phyloP scores from a whole-genome alignment of 2,888 invertebrate genomes.

The Phyllotreta striolata region DNA sequence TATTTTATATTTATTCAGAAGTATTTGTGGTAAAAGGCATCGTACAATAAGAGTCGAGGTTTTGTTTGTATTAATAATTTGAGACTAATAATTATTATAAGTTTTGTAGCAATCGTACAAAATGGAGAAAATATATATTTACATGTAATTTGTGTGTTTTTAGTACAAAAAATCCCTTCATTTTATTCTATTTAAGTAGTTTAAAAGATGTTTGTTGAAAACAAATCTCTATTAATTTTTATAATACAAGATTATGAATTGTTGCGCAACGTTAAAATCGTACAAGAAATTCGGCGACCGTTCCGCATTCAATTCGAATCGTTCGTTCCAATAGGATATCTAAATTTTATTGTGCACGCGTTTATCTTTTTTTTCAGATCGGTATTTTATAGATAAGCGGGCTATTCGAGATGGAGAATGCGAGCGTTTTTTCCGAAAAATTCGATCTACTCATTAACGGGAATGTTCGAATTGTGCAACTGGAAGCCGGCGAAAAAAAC shows the following conservation, averaged over 20 bases:
- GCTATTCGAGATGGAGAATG: conserved; percentile 42
- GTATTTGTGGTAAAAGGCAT: no score
- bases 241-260: background rate
- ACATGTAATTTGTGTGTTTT: background rate
- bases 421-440: conserved; percentile 52
- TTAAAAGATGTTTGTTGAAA: no score
- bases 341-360: no score
- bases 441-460: conserved; percentile 50
- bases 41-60: no score
- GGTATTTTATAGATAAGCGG: background rate
- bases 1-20: no score
- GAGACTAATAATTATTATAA: no score
- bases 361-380: conserved; percentile 12
- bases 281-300: no score
- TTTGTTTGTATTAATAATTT: no score
- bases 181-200: background rate
- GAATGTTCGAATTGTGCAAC: conserved; percentile 47
- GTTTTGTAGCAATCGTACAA: no score
- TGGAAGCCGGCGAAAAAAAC: conserved; percentile 43
- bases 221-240: no score
- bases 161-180: background rate
- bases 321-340: no score
- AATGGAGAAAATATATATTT: background rate
- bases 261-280: conserved; percentile 4
- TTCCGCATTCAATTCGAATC: no score